Percentiles rank a stretch among this genome's conserved stretches.
These are phyloP conservation scores for Pipistrellus nathusii DNA, from an alignment of 2,797 vertebrate genomes.

Conservation along the genomic window DNA sequence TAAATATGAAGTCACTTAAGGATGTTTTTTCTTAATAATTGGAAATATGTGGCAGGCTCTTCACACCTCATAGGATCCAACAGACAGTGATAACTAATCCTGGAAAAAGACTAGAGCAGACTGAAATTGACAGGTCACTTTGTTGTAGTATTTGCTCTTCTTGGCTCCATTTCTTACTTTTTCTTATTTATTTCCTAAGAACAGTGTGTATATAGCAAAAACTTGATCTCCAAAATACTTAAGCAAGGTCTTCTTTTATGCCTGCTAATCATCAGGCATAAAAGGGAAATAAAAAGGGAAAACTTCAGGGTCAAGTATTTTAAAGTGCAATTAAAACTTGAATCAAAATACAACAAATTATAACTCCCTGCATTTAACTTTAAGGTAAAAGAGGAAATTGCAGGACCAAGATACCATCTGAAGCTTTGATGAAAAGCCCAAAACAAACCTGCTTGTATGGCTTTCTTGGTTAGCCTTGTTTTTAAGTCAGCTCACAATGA, in stretches of 20 bases:
- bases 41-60: not conserved
- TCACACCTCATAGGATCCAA: not conserved
- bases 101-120: not conserved
- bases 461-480: not conserved
- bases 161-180: not conserved
- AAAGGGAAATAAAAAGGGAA: not conserved
- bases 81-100: not conserved
- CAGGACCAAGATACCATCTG: not conserved
- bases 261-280: not conserved
- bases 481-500: not conserved
- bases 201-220: not conserved
- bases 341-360: slow-evolving; percentile 31
- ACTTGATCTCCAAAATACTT: not conserved
- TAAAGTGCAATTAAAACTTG: slow-evolving; percentile 49
- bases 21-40: slow-evolving; percentile 1
- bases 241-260: not conserved
- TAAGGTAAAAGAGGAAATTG: not conserved
- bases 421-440: not conserved
- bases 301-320: slow-evolving; percentile 19
- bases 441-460: not conserved
- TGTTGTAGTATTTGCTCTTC: not conserved
- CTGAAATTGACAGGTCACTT: not conserved
- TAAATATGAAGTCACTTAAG: slow-evolving; percentile 48
- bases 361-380: not conserved
- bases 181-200: not conserved